Evolutionary conservation across 2,888 invertebrate genomes (phyloP).

Genomic region (Cremastinae sp.): DNA sequence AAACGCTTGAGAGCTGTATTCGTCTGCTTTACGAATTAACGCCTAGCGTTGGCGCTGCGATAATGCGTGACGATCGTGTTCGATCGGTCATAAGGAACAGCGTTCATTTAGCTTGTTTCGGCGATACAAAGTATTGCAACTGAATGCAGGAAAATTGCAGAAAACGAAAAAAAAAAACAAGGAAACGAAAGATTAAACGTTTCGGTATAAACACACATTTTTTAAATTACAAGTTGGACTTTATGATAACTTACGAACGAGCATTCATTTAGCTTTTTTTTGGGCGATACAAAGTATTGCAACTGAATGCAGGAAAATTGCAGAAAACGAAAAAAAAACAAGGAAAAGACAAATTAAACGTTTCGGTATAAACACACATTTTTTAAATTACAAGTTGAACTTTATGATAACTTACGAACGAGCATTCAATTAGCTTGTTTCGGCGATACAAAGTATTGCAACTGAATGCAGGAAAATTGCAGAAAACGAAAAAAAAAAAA

Average conservation of each 20-base stretch:
- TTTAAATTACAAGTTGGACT: constrained; percentile 4
- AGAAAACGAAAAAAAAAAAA: neutral
- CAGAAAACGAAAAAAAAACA: neutral
- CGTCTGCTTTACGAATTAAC: constrained; percentile 71
- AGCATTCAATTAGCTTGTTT: constrained; percentile 68
- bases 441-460: constrained; percentile 72
- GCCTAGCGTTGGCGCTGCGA: constrained; percentile 68
- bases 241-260: constrained; percentile 65
- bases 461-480: constrained; percentile 1
- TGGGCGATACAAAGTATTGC: constrained; percentile 74
- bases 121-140: constrained; percentile 74
- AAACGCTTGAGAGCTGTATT: constrained; percentile 73
- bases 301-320: too few species aligned
- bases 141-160: too few species aligned
- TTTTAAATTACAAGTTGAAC: constrained; percentile 1
- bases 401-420: constrained; percentile 34
- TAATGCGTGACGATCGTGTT: constrained; percentile 73
- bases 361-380: neutral
- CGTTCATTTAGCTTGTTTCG: constrained; percentile 67
- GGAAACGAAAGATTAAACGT: constrained; percentile 17
- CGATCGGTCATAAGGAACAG: constrained; percentile 70
- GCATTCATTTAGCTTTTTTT: constrained; percentile 67
- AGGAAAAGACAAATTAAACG: constrained; percentile 30
- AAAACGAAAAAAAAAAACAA: constrained; percentile 4
- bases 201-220: neutral